Base-by-base conservation (phyloP, 1,140 invertebrate species). In the Campoletis sonorensis region DNA sequence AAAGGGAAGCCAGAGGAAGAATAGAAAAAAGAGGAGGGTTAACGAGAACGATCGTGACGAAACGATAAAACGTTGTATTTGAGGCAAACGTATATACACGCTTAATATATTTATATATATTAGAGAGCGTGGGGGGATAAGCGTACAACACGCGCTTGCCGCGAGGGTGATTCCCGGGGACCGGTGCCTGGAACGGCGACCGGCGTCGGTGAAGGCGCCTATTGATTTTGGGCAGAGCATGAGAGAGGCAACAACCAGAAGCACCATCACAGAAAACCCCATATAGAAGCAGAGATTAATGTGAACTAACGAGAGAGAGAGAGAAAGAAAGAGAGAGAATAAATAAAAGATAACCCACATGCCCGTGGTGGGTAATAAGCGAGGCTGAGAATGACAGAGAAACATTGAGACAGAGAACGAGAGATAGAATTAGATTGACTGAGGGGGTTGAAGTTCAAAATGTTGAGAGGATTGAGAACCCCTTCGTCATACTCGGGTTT, bases 1-100 rank as follows among this genome's bases (percentile, higher is more conserved):
- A 11, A 45, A 4, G 11, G 40, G 8, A 45, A 45, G 13, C 40
- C 1, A 45, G 40, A 45, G 40, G 13, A 45, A 11, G 13, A 45
- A 45, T 10, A 11, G 13, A 11, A 10, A 10, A 11, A 45, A 11
- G 13, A 45, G 8, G 13, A 45, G 40, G 11, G 13, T 45, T 13
- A 37, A 33, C 54, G 5, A 81, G n/a, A 72, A 83, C 76, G 68
- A 67, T 76, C 58, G 16, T 61, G 40, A 37, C 11, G 73, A 51
- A 30, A 27, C 10, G 37, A 84, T 61, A 84, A 83, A 78, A 80
- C 18, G 80, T 67, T 80, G 73, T 23, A 70, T 15, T 81, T 45
- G 45, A 76, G 30, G 11, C 10, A 37, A 37, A 37, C 4, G 37
- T 37, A 37, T 37, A 37, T 10, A 10, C 10, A 4, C 37, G 37